Conservation (phyloP, 2,888 invertebrate genomes). For the Cataglyphis albicans region DNA sequence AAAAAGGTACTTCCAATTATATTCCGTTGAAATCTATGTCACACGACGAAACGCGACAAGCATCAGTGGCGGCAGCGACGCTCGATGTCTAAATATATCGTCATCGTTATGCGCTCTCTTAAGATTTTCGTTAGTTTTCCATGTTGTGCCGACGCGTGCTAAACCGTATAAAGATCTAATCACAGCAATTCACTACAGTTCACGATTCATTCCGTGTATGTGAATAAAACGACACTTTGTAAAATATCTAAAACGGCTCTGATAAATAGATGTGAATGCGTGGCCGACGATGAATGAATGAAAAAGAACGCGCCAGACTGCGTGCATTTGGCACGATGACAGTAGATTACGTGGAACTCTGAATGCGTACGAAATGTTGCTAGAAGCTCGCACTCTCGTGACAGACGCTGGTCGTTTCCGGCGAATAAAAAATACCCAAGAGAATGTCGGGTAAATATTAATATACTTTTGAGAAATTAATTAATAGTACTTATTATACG, state of each 20-base stretch:
- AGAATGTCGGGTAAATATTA: slow-evolving; percentile 21
- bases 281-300: slow-evolving; percentile 55
- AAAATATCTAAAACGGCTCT: slow-evolving; percentile 6
- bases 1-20: slow-evolving; percentile 44
- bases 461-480: background rate
- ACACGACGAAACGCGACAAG: slow-evolving; percentile 71
- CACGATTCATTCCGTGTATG: background rate
- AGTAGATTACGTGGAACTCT: slow-evolving; percentile 47
- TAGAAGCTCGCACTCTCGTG: slow-evolving; percentile 38
- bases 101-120: slow-evolving; percentile 69
- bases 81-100: slow-evolving; percentile 79
- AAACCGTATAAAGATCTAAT: background rate
- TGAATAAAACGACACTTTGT: background rate
- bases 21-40: slow-evolving; percentile 77
- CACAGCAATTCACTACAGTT: background rate
- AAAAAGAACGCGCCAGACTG: slow-evolving; percentile 61
- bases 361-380: slow-evolving; percentile 41
- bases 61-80: slow-evolving; percentile 71
- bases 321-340: slow-evolving; percentile 71
- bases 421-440: background rate
- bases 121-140: slow-evolving; percentile 73
- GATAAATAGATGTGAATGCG: slow-evolving; percentile 25
- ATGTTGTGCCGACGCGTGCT: slow-evolving; percentile 41
- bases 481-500: background rate
- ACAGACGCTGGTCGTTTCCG: background rate